Evolutionary conservation across 2,797 vertebrate species (phyloP).

Genomic region (Botia almorhae): DNA sequence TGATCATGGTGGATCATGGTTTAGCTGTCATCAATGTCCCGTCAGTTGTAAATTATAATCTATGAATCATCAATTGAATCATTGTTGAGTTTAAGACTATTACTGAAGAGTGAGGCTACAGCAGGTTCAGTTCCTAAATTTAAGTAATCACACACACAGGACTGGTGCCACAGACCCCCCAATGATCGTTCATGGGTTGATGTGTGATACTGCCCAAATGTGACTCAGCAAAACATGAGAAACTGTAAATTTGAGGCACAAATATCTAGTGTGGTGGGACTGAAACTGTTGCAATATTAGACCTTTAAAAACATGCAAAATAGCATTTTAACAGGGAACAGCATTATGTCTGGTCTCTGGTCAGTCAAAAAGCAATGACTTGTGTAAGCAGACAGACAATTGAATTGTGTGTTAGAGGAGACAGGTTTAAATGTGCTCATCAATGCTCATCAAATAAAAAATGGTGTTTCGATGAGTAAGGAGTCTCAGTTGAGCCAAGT

Average conservation of each 20-base stretch:
- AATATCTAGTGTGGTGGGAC: neutral
- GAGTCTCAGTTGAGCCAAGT: neutral
- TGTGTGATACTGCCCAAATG: neutral
- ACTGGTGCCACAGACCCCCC: neutral
- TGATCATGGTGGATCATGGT: neutral
- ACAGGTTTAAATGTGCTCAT: conserved; percentile 2
- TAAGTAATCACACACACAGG: neutral
- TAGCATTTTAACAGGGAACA: neutral
- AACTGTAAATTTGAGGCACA: neutral
- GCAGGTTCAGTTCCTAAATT: neutral
- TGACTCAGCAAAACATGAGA: conserved; percentile 13
- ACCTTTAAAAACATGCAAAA: neutral
- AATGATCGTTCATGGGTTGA: neutral
- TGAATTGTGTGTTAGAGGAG: neutral
- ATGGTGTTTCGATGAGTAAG: neutral
- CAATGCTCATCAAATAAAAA: conserved; percentile 24
- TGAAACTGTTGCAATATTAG: neutral
- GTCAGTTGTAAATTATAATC: neutral
- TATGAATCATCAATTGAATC: neutral
- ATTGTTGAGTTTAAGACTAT: neutral
- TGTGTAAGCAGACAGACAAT: conserved; percentile 21
- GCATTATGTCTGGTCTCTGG: conserved; percentile 4
- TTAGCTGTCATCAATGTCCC: neutral
- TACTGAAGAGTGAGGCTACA: neutral
- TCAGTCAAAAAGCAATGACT: conserved; percentile 14